phyloP scores from a whole-genome alignment of 2,797 vertebrate genomes.

The Alectoris magna region DNA sequence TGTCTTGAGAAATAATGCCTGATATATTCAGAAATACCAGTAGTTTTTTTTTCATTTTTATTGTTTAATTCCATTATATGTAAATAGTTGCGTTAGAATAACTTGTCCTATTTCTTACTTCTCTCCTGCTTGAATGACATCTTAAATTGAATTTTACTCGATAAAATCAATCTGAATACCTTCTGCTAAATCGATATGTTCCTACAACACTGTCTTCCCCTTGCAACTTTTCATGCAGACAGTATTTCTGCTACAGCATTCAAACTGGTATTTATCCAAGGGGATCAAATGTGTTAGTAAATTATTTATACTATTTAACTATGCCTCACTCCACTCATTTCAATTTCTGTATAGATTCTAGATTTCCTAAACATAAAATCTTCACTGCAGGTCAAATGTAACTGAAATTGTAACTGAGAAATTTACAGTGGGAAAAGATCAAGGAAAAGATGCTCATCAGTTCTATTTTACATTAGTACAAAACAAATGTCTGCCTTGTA shows the following conservation, averaged over 20 bases:
- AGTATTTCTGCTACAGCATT: background rate
- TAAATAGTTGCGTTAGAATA: background rate
- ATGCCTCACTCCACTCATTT: rapidly evolving
- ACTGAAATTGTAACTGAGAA: background rate
- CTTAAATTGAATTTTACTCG: background rate
- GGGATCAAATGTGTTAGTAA: background rate
- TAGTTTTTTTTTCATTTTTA: background rate
- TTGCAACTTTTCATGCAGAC: background rate
- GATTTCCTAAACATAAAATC: background rate
- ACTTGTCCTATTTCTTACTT: background rate
- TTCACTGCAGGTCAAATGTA: background rate
- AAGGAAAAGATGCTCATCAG: background rate
- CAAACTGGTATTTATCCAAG: background rate
- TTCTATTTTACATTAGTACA: background rate
- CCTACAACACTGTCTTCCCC: background rate
- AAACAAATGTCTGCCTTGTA: background rate
- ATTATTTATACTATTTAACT: background rate
- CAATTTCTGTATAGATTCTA: background rate
- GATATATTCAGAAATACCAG: background rate
- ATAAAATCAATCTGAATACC: background rate
- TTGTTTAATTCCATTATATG: background rate
- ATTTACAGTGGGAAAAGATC: background rate
- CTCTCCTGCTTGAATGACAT: background rate
- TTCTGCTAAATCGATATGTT: background rate
- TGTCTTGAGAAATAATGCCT: background rate